Conservation (phyloP, 1,140 invertebrate species). For the Drosophila micromelanica region DNA sequence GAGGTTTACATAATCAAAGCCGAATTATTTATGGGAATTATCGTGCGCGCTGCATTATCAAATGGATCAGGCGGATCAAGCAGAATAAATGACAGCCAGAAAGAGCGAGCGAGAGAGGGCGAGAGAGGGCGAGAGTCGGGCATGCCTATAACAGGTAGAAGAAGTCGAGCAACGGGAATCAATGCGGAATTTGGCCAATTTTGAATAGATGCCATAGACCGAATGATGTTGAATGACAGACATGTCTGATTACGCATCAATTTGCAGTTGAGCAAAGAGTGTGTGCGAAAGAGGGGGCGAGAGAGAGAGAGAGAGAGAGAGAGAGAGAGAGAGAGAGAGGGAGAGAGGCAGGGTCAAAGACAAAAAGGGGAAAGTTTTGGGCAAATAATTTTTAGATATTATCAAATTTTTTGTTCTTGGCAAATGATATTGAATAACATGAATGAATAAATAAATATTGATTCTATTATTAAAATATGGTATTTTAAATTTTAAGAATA, state of each 20-base stretch:
- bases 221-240: constrained; percentile 6
- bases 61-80: constrained; percentile 45
- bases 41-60: constrained; percentile 65
- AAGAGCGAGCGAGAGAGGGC: neutral
- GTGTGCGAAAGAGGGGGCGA: neutral
- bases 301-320: neutral
- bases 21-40: constrained; percentile 72
- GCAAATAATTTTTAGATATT: too few species aligned
- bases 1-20: constrained; percentile 68
- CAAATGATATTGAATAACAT: too few species aligned
- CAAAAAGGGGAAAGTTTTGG: neutral
- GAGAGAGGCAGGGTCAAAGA: too few species aligned
- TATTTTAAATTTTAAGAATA: too few species aligned
- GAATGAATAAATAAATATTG: too few species aligned
- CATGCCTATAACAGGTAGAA: neutral
- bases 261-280: neutral
- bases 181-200: constrained; percentile 9
- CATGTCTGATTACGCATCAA: neutral
- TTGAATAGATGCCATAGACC: constrained; percentile 4
- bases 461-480: too few species aligned
- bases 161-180: constrained; percentile 17
- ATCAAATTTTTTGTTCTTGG: too few species aligned
- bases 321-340: too few species aligned
- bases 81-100: constrained; percentile 37
- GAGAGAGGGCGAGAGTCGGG: neutral